Percentiles rank a stretch among this genome's conserved stretches.
Conservation (phyloP, 2,113 vertebrate species). For the Turdus rufiventris region DNA sequence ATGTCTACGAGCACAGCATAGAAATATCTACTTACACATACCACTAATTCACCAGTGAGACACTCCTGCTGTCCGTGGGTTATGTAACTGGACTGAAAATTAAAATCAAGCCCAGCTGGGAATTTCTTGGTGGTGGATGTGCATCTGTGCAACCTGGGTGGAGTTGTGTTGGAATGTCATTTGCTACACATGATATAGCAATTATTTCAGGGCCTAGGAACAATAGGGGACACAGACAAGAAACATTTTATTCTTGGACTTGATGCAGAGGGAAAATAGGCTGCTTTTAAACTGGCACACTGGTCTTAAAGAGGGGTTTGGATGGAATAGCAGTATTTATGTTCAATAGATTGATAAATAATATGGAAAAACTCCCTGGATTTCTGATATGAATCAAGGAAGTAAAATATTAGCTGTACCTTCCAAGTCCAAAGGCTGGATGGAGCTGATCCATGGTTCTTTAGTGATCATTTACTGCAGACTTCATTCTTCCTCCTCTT, state of each 20-base stretch:
- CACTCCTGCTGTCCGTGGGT: background rate
- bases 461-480: background rate
- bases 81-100: background rate
- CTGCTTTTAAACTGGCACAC: background rate
- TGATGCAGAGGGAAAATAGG: background rate
- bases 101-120: background rate
- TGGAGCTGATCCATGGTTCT: background rate
- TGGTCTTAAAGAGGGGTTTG: background rate
- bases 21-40: background rate
- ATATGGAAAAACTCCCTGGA: background rate
- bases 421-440: background rate
- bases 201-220: background rate
- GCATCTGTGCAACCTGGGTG: background rate
- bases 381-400: background rate
- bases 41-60: background rate
- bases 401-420: background rate
- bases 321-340: background rate
- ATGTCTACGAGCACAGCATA: background rate
- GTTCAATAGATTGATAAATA: background rate
- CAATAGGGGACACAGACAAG: background rate
- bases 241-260: background rate
- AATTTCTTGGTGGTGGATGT: background rate
- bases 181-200: rapidly evolving
- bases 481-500: background rate
- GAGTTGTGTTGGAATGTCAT: background rate